Evolutionary conservation across 1,140 invertebrate genomes (phyloP), one percentile per base, ranked within the genome.

Genomic region (Stegodyphus dumicola): DNA sequence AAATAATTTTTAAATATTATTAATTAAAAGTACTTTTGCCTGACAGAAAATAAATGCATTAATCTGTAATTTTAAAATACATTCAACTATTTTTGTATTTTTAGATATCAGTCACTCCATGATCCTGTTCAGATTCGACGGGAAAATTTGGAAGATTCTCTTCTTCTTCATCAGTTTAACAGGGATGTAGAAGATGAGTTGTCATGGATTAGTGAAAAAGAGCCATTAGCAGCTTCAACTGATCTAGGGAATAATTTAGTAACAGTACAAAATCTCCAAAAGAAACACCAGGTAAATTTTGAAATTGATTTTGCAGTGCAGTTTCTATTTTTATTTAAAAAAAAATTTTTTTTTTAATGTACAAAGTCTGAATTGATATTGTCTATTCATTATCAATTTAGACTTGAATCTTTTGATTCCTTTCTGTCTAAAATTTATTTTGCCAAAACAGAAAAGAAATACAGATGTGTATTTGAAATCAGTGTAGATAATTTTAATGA

Each of bases 201-300:
- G 6, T 93, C 94, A 87, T 97, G 96, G 96, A 89, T 96, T 13
- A 90, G 92, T 1, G 97, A 99, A 89, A 97, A 97, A 88, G 95
- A 97, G 89, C 94, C 95, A 6, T 91, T 96, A 17, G 96, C 95
- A 5, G 92, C 93, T 0, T 97, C 95, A 4, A 92, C 93, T 88
- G 93, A 98, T 92, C 90, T 96, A 87, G 94, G 95, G 86, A 93
- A 92, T 89, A 94, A 95, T 89, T 91, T 99, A 65, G 94, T 95
- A 33, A 95, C 96, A n/a, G 97, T 99, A 0, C 97, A 99, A 90
- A 96, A 95, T 88, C 91, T 99, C 70, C 97, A 99, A 88, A 99
- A 99, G 92, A 99, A 99, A 91, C 98, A 99, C 91, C 92, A 92
- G 84, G 93, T 92, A 76, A 67, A 48, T 49, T 65, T 74, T 60